Conservation (phyloP, 2,888 invertebrate genomes). For the Syrphus vitripennis region DNA sequence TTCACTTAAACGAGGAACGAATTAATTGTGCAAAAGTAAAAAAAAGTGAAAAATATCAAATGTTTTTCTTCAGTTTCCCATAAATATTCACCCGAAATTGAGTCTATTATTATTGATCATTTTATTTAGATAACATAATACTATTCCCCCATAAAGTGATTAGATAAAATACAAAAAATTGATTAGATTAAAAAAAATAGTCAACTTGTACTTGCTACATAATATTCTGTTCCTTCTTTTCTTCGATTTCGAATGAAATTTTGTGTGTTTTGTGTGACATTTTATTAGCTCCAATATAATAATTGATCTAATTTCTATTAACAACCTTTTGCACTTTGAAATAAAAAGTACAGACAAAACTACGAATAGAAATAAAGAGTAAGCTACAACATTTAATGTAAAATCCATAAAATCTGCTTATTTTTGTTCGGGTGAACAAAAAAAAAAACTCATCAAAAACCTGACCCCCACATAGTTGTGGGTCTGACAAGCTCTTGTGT, state of each 20-base stretch:
- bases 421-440: slow-evolving; percentile 43
- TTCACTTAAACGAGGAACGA: slow-evolving; percentile 12
- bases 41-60: slow-evolving; percentile 35
- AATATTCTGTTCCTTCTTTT: slow-evolving; percentile 38
- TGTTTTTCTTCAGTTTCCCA: slow-evolving; percentile 31
- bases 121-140: slow-evolving; percentile 20
- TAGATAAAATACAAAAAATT: slow-evolving; percentile 46
- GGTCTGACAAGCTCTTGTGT: slow-evolving; percentile 25
- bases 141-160: slow-evolving; percentile 54
- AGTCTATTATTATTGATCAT: slow-evolving; percentile 25
- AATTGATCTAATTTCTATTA: background rate
- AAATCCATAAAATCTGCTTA: slow-evolving; percentile 21
- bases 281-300: background rate
- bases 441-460: slow-evolving; percentile 16
- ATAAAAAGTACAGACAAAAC: background rate
- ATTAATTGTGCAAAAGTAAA: slow-evolving; percentile 62
- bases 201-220: background rate
- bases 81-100: slow-evolving; percentile 14
- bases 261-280: background rate
- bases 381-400: background rate
- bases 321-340: background rate
- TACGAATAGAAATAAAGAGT: background rate
- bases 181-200: background rate
- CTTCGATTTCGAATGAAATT: background rate
- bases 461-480: slow-evolving; percentile 61